Evolutionary conservation across 2,113 vertebrate species (phyloP).

Genomic region (Anguilla rostrata): DNA sequence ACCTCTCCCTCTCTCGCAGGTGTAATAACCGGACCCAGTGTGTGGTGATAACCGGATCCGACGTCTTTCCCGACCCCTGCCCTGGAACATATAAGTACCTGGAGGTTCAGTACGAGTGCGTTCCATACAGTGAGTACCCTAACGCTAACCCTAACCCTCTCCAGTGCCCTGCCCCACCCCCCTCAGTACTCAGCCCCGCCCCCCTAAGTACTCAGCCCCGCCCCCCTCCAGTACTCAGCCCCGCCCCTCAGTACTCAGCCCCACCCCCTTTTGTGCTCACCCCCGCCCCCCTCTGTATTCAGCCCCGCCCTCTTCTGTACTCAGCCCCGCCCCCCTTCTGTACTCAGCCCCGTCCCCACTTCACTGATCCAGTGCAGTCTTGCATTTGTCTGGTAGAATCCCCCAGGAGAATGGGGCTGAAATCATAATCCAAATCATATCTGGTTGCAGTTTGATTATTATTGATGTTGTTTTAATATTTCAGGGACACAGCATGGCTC

Average conservation of each 20-base stretch:
- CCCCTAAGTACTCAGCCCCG: too few species aligned
- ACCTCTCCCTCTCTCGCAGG: slow-evolving; percentile 76
- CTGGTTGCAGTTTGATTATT: neutral
- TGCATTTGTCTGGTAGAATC: neutral
- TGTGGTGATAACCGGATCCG: slow-evolving; percentile 96
- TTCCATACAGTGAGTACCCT: slow-evolving; percentile 97
- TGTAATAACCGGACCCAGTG: slow-evolving; percentile 99
- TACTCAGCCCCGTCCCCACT: neutral
- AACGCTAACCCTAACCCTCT: too few species aligned
- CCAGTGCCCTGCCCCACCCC: too few species aligned
- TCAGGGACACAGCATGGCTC: neutral
- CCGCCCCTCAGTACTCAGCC: too few species aligned
- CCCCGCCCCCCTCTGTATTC: too few species aligned
- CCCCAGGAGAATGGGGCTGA: neutral
- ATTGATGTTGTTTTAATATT: neutral
- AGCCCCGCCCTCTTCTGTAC: too few species aligned
- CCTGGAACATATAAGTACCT: slow-evolving; percentile 99
- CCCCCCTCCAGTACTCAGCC: too few species aligned
- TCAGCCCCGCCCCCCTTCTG: too few species aligned
- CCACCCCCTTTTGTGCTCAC: too few species aligned
- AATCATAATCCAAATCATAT: neutral
- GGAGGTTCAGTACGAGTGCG: slow-evolving; percentile 99
- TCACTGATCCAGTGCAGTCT: neutral
- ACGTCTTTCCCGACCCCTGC: slow-evolving; percentile 98
- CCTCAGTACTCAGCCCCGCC: too few species aligned